Base-by-base conservation (phyloP, 2,888 invertebrate species). In the Itoplectis maculator region DNA sequence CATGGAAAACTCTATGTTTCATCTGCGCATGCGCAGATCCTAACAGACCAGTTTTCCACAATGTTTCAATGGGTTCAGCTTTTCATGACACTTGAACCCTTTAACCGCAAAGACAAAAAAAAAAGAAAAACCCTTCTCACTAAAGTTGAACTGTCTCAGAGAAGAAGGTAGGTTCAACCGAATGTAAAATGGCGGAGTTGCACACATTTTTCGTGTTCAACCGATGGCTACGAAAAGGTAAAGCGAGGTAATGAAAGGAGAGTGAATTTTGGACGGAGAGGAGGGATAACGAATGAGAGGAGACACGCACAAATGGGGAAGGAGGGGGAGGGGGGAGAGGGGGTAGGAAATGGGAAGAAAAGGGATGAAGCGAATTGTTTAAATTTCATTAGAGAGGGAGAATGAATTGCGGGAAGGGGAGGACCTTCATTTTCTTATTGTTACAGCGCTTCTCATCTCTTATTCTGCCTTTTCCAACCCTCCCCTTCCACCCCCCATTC, bases 361-460 rank as follows among this genome's bases (percentile, higher is more conserved):
- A 65, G 51, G 63, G 56, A 63, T 49, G 66, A 42, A 23, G 54
- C 5, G 63, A 69, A 84, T 83, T 83, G 83, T 83, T 84, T 69
- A 66, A 84, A 81, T 85, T 83, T 78, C 81, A 84, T 85, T 83
- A 83, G 72, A 42, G 63, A 45, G 73, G 47, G 78, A 68, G 47
- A 76, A 73, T 23, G 68, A 78, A 83, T 74, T 42, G 72, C 47
- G 76, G 68, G 23, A n/a, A 40, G 42, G 29, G 29, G 29, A 66
- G 42, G 56, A 70, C 37, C 56, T 73, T 40, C 70, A 70, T 78
- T 81, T 78, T 70, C 63, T 83, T 74, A 81, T 81, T 83, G 65
- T 79, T 73, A 68, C 54, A 29, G 29, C 75, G 37, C 23, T 29
- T 37, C 42, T 42, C 45, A 23, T 47, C 40, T 51, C 37, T 59